Evolutionary conservation across 2,113 vertebrate genomes (phyloP), one percentile per base, ranked within the genome.

Genomic region (Machaerirhynchus nigripectus): DNA sequence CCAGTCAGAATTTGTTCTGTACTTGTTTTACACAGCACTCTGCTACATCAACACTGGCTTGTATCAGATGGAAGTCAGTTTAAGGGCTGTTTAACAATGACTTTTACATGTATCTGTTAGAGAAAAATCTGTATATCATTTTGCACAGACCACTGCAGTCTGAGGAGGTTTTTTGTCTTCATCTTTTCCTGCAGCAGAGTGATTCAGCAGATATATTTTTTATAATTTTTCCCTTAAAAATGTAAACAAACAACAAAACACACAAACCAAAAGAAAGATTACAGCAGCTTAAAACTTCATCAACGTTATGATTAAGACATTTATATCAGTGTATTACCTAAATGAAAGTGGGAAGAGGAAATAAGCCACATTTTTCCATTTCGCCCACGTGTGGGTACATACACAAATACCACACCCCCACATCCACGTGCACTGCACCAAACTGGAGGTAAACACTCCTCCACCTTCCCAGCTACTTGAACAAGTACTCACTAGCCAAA

Each of bases 341-440:
- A 82, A 75, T 69, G 81, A 42, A 95, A 84, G n/a, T 50, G 69
- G 33, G 56, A 91, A 87, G 57, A 78, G 77, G 93, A 96, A 95
- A 65, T 56, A 75, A 91, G 61, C 71, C 68, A 27, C 75, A 68
- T 75, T 84, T 93, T 92, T 96, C 90, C 94, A 79, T 82, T 71
- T 93, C 17, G 0, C 65, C 82, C 78, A 93, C 78, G 7, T 4
- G 2, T 76, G 74, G 56, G 37, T 52, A 68, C 35, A 30, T 23
- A 83, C 19, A 84, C 81, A 95, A 94, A 95, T 50, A 84, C 49
- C 84, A 39, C 84, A 59, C 90, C 35, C 52, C 85, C 79, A 50
- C 74, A 83, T 24, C 88, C 88, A 93, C 31, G 19, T 83, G 82
- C 75, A 74, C 33, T 40, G 46, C 47, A 56, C 79, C 46, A 21